Conservation (phyloP, 2,113 vertebrate genomes). For the Otis tarda region DNA sequence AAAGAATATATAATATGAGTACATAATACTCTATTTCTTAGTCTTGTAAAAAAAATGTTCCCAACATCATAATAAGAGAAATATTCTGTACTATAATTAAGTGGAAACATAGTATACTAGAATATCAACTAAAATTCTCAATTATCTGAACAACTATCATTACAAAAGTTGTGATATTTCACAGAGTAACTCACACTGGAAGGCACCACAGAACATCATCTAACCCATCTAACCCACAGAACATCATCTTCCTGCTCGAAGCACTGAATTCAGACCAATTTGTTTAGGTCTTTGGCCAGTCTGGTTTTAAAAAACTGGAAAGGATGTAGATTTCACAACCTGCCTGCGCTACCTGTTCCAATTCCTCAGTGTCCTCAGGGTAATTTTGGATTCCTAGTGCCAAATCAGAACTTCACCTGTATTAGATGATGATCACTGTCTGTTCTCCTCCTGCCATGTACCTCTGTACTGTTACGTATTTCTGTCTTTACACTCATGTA, state of each 20-base stretch:
- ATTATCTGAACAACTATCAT: neutral
- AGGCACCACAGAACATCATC: neutral
- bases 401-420: neutral
- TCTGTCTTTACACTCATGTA: neutral
- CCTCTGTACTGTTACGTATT: neutral
- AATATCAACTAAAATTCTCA: neutral
- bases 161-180: neutral
- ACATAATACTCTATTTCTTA: neutral
- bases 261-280: neutral
- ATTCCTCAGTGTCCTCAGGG: neutral
- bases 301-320: neutral
- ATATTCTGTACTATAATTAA: neutral
- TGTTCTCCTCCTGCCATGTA: neutral
- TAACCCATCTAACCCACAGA: neutral
- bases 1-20: slow-evolving; percentile 29
- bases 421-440: neutral
- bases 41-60: neutral
- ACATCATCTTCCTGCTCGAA: neutral
- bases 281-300: neutral
- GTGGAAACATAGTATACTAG: neutral
- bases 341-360: neutral
- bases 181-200: neutral
- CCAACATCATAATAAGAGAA: neutral
- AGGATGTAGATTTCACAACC: neutral
- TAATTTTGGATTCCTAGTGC: neutral